Evolutionary conservation across 2,888 invertebrate genomes (phyloP).

Genomic region (Pterobdella sp.): DNA sequence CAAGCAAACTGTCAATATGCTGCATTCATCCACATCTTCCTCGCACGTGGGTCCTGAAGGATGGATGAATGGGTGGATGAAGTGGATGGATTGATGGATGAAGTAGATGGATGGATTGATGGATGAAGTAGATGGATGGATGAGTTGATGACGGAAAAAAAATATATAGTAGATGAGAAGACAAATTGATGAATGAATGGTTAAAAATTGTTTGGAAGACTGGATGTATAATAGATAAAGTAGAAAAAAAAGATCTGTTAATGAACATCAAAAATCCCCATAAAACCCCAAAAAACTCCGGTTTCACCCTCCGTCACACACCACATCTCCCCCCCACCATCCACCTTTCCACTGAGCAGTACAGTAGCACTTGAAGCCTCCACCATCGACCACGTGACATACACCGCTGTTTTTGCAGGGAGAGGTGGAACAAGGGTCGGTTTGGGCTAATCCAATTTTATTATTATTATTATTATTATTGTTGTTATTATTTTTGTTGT

Average conservation of each 20-base stretch:
- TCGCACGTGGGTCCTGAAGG: background rate
- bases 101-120: background rate
- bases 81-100: background rate
- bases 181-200: background rate
- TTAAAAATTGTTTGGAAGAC: too few species aligned
- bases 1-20: background rate
- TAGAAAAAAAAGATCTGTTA: too few species aligned
- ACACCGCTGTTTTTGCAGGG: background rate
- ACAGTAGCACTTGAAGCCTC: constrained; percentile 1
- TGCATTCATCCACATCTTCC: constrained; percentile 13
- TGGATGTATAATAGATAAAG: background rate
- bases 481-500: too few species aligned
- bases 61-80: background rate
- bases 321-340: too few species aligned
- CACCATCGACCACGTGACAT: background rate
- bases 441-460: background rate
- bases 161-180: background rate
- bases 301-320: too few species aligned
- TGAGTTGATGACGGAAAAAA: background rate
- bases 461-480: too few species aligned
- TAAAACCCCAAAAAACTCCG: too few species aligned
- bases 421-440: background rate
- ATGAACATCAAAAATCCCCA: too few species aligned
- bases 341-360: constrained; percentile 5
- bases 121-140: background rate